Conservation (phyloP, 2,888 invertebrate species). For the Villa cingulata region DNA sequence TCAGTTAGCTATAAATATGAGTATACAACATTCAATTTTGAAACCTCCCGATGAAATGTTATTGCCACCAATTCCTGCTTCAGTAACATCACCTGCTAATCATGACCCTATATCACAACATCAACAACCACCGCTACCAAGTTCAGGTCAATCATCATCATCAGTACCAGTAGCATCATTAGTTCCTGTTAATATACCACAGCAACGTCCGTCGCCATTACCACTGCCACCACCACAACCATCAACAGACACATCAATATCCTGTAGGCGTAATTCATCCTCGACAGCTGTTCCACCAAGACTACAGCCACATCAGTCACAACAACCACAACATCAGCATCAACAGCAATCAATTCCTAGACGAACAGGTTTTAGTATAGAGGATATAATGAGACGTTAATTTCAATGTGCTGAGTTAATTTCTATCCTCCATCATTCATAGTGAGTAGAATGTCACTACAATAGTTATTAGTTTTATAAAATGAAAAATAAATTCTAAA, state of each 20-base stretch:
- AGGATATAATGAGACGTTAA: slow-evolving; percentile 80
- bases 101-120: slow-evolving; percentile 13
- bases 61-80: slow-evolving; percentile 14
- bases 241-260: background rate
- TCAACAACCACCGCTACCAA: slow-evolving; percentile 11
- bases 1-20: slow-evolving; percentile 26
- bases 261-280: slow-evolving; percentile 21
- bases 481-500: no score
- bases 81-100: slow-evolving; percentile 13
- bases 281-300: slow-evolving; percentile 37
- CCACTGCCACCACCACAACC: slow-evolving; percentile 3
- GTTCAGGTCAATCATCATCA: slow-evolving; percentile 16
- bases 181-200: slow-evolving; percentile 10
- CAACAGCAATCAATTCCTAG: slow-evolving; percentile 50
- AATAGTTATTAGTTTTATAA: no score
- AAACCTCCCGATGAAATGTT: slow-evolving; percentile 16
- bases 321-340: slow-evolving; percentile 8
- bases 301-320: slow-evolving; percentile 24
- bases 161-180: slow-evolving; percentile 31
- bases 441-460: no score
- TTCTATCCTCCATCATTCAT: no score
- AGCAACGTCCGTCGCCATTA: background rate
- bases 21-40: slow-evolving; percentile 21
- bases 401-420: no score
- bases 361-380: slow-evolving; percentile 79